phyloP scores from a whole-genome alignment of 2,888 invertebrate genomes.

The Idaea biselata region DNA sequence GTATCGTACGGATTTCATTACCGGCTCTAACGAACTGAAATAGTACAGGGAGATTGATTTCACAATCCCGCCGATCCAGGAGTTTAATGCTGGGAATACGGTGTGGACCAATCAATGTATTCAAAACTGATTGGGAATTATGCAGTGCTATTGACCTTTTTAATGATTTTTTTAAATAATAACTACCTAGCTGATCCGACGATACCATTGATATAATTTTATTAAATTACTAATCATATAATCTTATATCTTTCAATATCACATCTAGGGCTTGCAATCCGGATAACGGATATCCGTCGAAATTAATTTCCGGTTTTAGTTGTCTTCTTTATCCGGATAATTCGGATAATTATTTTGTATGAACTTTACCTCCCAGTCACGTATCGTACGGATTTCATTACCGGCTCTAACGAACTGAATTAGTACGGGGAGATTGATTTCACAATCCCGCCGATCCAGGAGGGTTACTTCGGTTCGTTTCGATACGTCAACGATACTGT shows the following conservation, averaged over 20 bases:
- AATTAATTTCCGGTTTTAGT: no score
- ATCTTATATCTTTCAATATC: not conserved
- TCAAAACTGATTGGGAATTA: not conserved
- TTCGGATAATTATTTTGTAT: no score
- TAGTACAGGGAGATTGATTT: slow-evolving; percentile 48
- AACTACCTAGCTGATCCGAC: no score
- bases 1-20: slow-evolving; percentile 60
- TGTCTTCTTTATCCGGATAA: no score
- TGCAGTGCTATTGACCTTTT: not conserved
- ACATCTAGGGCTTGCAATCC: no score
- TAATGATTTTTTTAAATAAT: no score
- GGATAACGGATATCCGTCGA: no score
- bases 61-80: slow-evolving; percentile 27
- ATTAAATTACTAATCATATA: not conserved
- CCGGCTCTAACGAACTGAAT: slow-evolving; percentile 56
- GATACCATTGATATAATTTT: no score
- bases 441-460: slow-evolving; percentile 29
- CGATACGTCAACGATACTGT: no score
- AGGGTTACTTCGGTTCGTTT: no score
- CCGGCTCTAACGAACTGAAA: slow-evolving; percentile 56
- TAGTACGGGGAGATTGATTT: slow-evolving; percentile 48
- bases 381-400: slow-evolving; percentile 60
- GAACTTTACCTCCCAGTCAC: slow-evolving; percentile 34
- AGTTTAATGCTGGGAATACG: not conserved
- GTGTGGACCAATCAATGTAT: not conserved